Evolutionary conservation across 2,888 invertebrate species (phyloP).

Genomic region (Villa cingulata): DNA sequence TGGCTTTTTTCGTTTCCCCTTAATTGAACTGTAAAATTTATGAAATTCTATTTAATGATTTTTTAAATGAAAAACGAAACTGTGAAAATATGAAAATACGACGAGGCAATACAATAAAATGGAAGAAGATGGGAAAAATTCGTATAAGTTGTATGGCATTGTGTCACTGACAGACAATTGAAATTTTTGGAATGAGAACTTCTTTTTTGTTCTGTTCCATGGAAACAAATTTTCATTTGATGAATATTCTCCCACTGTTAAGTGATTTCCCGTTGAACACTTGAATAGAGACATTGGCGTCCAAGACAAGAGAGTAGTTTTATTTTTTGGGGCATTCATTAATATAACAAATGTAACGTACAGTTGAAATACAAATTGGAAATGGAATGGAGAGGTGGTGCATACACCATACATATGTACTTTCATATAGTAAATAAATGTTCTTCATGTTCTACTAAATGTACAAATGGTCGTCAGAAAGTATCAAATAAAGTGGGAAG

Average conservation of each 20-base stretch:
- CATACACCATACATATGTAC: not conserved
- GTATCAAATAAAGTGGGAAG: not conserved
- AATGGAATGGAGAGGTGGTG: conserved; percentile 2
- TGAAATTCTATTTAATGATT: too few relatives aligned
- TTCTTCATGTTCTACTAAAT: too few relatives aligned
- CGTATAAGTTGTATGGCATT: too few relatives aligned
- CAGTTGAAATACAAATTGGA: too few relatives aligned
- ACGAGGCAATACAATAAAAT: too few relatives aligned
- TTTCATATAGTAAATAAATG: too few relatives aligned
- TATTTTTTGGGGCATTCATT: conserved; percentile 1
- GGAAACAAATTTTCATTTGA: conserved; percentile 10
- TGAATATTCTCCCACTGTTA: not conserved
- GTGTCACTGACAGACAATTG: too few relatives aligned
- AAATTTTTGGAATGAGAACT: not conserved
- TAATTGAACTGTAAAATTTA: not conserved
- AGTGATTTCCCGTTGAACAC: conserved; percentile 9
- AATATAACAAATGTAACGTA: too few relatives aligned
- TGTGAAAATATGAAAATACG: too few relatives aligned
- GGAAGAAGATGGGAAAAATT: too few relatives aligned
- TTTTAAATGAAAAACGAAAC: too few relatives aligned
- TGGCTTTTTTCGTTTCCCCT: too few relatives aligned
- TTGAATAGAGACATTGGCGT: conserved; percentile 7
- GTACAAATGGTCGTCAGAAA: not conserved
- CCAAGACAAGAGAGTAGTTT: not conserved
- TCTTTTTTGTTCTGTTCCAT: conserved; percentile 10